A percentile compares a stretch with the other conserved stretches of the same genome.
Evolutionary conservation across 2,888 invertebrate genomes (phyloP).

Genomic region (Cerceris ruficornis): DNA sequence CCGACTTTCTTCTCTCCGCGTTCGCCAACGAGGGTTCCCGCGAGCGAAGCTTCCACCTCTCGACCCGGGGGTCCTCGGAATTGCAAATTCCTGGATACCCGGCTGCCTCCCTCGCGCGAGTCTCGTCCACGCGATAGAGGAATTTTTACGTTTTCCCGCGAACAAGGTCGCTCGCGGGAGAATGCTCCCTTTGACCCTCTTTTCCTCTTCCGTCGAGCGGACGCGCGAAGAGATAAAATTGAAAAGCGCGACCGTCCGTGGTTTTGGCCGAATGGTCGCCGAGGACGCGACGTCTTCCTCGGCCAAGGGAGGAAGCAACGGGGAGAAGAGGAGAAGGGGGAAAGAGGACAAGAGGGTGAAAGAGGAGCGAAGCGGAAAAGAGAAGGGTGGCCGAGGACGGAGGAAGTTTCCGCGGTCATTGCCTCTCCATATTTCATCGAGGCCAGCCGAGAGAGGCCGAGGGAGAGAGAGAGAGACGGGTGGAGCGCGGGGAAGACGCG

Average conservation of each 20-base stretch:
- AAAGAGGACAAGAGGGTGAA: not conserved
- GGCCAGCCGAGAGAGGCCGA: not conserved
- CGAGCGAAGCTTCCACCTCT: too few species aligned
- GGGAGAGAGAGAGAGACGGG: constrained; percentile 9
- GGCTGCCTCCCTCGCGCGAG: too few species aligned
- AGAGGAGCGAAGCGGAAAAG: not conserved
- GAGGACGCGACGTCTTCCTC: too few species aligned
- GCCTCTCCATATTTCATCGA: constrained; percentile 26
- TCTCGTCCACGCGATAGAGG: too few species aligned
- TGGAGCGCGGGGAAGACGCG: constrained; percentile 7
- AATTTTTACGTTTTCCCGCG: not conserved
- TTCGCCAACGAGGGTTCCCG: too few species aligned
- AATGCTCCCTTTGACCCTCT: too few species aligned
- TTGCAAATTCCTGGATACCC: too few species aligned
- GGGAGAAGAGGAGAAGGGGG: not conserved
- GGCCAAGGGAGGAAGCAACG: not conserved
- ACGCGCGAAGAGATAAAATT: not conserved
- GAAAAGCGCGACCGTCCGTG: not conserved
- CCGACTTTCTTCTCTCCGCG: not conserved
- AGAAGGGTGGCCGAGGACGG: not conserved
- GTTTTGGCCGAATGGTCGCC: too few species aligned
- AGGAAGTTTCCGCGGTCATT: constrained; percentile 12
- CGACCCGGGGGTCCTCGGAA: too few species aligned
- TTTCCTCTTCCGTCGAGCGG: not conserved
- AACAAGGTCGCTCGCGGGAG: too few species aligned